phyloP scores from a whole-genome alignment of 2,888 invertebrate genomes.

The Apamea sordens region DNA sequence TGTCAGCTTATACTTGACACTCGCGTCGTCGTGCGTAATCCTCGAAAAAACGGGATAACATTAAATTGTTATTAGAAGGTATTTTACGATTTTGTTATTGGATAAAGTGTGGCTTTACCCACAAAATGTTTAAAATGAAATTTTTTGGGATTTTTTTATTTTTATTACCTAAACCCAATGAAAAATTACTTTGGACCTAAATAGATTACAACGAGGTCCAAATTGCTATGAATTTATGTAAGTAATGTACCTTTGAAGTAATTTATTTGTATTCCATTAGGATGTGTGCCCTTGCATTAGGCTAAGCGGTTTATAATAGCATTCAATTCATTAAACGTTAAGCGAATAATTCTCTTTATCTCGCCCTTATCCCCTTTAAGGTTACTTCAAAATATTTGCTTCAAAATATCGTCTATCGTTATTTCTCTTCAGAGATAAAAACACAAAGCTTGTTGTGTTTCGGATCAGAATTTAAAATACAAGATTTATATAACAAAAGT shows the following conservation, averaged over 20 bases:
- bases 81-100: slow-evolving; percentile 26
- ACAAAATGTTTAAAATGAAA: slow-evolving; percentile 28
- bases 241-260: slow-evolving; percentile 23
- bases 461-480: not conserved
- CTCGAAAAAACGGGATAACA: not conserved
- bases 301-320: slow-evolving; percentile 49
- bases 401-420: slow-evolving; percentile 20
- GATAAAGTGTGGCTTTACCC: slow-evolving; percentile 18
- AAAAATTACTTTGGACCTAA: slow-evolving; percentile 40
- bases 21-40: not conserved
- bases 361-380: slow-evolving; percentile 33
- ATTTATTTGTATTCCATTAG: slow-evolving; percentile 45
- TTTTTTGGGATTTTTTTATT: slow-evolving; percentile 8
- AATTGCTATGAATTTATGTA: slow-evolving; percentile 17
- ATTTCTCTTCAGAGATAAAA: slow-evolving; percentile 14
- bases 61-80: slow-evolving; percentile 19
- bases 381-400: slow-evolving; percentile 42
- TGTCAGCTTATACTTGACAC: not conserved
- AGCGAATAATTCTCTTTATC: slow-evolving; percentile 51
- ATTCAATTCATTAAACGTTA: slow-evolving; percentile 48
- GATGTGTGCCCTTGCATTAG: slow-evolving; percentile 36
- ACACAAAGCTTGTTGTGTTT: slow-evolving; percentile 13
- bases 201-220: slow-evolving; percentile 24
- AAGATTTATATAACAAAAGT: slow-evolving; percentile 18
- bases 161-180: slow-evolving; percentile 18